phyloP scores from a whole-genome alignment of 2,113 vertebrate species.

The Spheniscus mendiculus region DNA sequence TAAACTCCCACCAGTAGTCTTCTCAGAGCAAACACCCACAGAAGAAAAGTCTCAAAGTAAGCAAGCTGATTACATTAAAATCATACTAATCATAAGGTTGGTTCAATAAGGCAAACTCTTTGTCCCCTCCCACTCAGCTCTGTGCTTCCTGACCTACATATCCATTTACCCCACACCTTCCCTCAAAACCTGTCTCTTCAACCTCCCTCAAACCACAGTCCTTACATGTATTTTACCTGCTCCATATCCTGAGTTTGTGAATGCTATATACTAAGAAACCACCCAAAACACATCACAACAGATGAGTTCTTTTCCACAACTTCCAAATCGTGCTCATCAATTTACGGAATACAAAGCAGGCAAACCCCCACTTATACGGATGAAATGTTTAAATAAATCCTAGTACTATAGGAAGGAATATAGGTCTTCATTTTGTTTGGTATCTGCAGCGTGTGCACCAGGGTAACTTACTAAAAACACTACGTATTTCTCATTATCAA shows the following conservation, averaged over 20 bases:
- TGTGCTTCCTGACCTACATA: neutral
- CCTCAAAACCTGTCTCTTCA: neutral
- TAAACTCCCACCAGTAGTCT: neutral
- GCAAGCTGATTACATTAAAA: neutral
- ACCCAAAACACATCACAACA: neutral
- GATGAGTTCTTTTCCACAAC: neutral
- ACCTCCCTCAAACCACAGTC: neutral
- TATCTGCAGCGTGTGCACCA: neutral
- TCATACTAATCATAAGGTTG: neutral
- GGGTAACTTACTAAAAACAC: neutral
- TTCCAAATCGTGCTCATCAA: neutral
- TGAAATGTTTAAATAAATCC: neutral
- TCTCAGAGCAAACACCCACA: neutral
- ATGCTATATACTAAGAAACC: neutral
- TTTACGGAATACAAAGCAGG: neutral
- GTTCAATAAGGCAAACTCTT: neutral
- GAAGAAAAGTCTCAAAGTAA: neutral
- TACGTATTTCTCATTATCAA: neutral
- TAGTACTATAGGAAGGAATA: neutral
- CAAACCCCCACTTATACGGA: fast-evolving
- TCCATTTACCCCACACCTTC: neutral
- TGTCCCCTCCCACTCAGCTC: neutral
- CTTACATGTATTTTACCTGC: neutral
- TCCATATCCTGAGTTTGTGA: neutral
- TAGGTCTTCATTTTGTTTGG: fast-evolving